Evolutionary conservation across 2,113 vertebrate genomes (phyloP).

Genomic region (Gobio gobio): DNA sequence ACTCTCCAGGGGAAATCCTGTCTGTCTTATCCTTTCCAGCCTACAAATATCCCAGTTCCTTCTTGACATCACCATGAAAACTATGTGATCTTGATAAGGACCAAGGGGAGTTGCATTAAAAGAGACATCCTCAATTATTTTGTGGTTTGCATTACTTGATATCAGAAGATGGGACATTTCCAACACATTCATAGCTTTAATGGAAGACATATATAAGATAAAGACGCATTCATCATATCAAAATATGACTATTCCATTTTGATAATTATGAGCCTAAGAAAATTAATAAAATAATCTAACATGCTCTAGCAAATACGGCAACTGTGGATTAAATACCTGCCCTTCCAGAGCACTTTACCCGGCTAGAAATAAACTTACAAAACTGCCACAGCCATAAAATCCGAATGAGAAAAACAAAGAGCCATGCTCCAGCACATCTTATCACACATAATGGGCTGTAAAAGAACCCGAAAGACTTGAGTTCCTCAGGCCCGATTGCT

Average conservation of each 20-base stretch:
- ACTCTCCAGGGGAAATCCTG: conserved; percentile 53
- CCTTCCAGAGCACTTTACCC: neutral
- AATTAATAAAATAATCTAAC: neutral
- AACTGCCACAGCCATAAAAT: conserved; percentile 46
- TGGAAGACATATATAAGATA: neutral
- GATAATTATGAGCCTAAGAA: neutral
- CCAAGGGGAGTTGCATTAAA: neutral
- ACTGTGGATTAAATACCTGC: neutral
- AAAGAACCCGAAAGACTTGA: conserved; percentile 34
- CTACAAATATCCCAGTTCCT: conserved; percentile 17
- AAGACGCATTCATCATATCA: neutral
- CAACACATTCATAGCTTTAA: neutral
- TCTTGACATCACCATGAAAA: conserved; percentile 41
- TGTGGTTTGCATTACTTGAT: neutral
- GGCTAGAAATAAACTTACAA: conserved; percentile 46
- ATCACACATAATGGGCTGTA: conserved; percentile 54
- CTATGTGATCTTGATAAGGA: conserved; percentile 51
- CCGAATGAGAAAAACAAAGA: conserved; percentile 16
- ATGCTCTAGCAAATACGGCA: neutral
- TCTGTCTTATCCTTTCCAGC: neutral
- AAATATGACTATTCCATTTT: neutral
- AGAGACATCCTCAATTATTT: neutral
- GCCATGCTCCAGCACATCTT: conserved; percentile 52
- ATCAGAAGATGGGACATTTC: neutral
- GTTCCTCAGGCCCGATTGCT: conserved; percentile 5